These are phyloP conservation scores for Phrynocephalus versicolor DNA, from an alignment of 2,113 vertebrate genomes.

Conservation along the genomic window DNA sequence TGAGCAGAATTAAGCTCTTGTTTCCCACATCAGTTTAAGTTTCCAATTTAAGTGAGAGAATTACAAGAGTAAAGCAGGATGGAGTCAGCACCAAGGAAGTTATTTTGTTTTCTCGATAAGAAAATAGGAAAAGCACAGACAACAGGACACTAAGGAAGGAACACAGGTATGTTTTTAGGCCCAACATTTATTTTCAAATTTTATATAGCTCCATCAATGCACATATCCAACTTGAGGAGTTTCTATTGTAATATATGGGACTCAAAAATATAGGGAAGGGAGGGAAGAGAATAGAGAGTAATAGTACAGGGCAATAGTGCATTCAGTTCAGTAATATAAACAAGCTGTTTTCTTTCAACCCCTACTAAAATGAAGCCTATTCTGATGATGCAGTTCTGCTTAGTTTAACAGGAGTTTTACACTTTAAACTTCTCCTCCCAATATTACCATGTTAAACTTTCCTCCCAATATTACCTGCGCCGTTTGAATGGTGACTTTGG, in stretches of 20 bases:
- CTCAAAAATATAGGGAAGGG: neutral
- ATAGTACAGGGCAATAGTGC: neutral
- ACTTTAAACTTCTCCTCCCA: neutral
- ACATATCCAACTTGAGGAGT: neutral
- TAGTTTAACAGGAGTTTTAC: neutral
- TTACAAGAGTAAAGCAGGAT: neutral
- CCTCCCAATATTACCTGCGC: constrained; percentile 81
- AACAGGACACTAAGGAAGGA: neutral
- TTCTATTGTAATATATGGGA: neutral
- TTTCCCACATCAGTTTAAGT: neutral
- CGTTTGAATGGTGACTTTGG: constrained; percentile 98
- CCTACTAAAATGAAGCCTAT: neutral
- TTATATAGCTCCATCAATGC: neutral
- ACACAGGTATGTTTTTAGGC: neutral
- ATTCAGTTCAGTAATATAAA: neutral
- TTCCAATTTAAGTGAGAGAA: neutral
- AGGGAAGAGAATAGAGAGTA: neutral
- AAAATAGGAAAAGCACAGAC: constrained; percentile 9
- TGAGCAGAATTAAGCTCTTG: neutral
- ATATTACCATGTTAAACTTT: neutral
- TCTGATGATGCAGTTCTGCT: neutral
- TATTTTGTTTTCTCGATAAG: constrained; percentile 21
- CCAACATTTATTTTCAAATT: neutral
- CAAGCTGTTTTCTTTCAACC: neutral
- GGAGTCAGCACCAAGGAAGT: neutral